Conservation (phyloP, 30 jellyfish, hydroid and myxozoan genomes). For the Aurelia sp. region DNA sequence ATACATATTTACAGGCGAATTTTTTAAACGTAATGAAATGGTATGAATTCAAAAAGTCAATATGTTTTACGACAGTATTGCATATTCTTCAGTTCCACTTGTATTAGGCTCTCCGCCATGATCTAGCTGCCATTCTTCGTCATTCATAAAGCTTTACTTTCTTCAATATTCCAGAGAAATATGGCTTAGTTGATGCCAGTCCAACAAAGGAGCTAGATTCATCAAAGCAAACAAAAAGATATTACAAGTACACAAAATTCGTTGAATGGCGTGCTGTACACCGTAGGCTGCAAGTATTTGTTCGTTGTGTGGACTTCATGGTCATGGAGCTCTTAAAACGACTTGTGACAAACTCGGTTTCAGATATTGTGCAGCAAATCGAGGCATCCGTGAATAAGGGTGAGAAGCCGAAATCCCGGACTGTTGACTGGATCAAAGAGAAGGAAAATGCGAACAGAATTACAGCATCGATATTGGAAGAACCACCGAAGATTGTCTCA, state of each 20-base stretch:
- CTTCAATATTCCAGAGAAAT: conserved; percentile 50
- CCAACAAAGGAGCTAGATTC: not conserved
- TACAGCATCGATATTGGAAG: not conserved
- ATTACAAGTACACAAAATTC: conserved; percentile 55
- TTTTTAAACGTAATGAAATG: no score
- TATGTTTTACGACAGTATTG: no score
- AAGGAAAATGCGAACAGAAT: conserved; percentile 1
- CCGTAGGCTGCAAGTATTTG: conserved; percentile 45
- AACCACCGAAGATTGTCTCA: conserved; percentile 22
- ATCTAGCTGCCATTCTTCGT: no score
- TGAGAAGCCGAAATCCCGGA: conserved; percentile 40
- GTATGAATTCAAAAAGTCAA: no score
- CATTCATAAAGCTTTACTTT: not conserved
- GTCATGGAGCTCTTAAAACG: conserved; percentile 70
- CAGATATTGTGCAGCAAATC: conserved; percentile 45
- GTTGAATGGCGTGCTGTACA: conserved; percentile 61
- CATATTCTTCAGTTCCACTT: no score
- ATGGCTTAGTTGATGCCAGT: conserved; percentile 48
- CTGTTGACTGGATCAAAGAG: conserved; percentile 31
- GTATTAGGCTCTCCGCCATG: no score
- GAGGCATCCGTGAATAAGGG: conserved; percentile 51
- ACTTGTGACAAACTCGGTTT: conserved; percentile 48
- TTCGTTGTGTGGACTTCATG: conserved; percentile 74
- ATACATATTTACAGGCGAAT: no score
- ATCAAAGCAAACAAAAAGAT: conserved; percentile 17